Conservation (phyloP, 2,797 vertebrate genomes). For the Rhynchonycteris naso region DNA sequence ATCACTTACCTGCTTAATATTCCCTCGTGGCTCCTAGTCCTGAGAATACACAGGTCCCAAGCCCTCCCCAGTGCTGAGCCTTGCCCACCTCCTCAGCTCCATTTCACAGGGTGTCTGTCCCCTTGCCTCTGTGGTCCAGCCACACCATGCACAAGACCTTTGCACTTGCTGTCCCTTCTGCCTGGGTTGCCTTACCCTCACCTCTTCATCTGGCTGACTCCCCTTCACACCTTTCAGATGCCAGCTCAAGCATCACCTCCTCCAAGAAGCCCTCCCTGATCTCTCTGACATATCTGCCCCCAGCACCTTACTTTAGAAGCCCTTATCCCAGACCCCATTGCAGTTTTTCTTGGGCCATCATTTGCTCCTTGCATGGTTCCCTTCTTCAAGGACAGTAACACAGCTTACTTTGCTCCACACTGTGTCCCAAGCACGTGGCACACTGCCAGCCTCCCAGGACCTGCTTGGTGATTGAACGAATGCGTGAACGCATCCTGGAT, state of each 20-base stretch:
- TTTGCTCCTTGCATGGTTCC: background rate
- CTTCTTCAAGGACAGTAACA: background rate
- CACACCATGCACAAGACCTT: background rate
- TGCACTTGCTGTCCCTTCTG: background rate
- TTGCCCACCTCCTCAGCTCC: background rate
- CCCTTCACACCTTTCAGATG: background rate
- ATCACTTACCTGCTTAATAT: background rate
- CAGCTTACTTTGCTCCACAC: background rate
- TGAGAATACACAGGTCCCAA: background rate
- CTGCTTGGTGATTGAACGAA: background rate
- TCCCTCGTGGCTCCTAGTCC: background rate
- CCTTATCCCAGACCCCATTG: background rate
- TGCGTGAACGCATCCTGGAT: background rate
- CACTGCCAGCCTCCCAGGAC: fast-evolving
- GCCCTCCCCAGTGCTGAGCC: background rate
- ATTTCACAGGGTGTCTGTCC: fast-evolving
- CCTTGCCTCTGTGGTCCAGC: background rate
- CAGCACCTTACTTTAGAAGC: background rate
- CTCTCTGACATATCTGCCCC: background rate
- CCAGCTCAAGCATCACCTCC: background rate
- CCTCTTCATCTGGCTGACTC: background rate
- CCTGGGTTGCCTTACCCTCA: background rate
- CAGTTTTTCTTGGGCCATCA: background rate
- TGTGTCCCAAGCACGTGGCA: background rate
- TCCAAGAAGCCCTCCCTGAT: background rate